phyloP scores from a whole-genome alignment of 1,140 invertebrate genomes.

The Leptinotarsa undecemlineata region DNA sequence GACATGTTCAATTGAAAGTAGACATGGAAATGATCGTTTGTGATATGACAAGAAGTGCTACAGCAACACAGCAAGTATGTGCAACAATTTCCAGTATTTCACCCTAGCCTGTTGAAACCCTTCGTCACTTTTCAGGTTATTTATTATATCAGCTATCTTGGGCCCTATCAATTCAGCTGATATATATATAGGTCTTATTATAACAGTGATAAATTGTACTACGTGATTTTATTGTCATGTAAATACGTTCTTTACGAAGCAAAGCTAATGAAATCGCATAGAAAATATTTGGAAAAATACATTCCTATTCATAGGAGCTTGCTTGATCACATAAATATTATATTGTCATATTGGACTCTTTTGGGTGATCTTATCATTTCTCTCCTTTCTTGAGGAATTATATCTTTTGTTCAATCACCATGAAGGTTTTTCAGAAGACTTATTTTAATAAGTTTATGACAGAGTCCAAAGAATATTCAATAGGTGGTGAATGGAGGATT shows the following conservation, averaged over 20 bases:
- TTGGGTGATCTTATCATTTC: too few species aligned
- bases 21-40: not conserved
- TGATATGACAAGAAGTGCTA: conserved; percentile 10
- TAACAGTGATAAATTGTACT: conserved; percentile 4
- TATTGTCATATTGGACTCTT: not conserved
- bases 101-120: not conserved
- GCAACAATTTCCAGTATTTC: not conserved
- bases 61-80: conserved; percentile 12
- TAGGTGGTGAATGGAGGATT: too few species aligned
- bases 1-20: not conserved
- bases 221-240: conserved; percentile 16
- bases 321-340: not conserved
- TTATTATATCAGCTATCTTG: conserved; percentile 23
- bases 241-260: not conserved
- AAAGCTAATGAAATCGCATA: not conserved
- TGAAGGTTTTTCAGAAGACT: too few species aligned
- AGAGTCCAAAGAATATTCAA: too few species aligned
- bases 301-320: not conserved
- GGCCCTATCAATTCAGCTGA: conserved; percentile 29
- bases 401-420: too few species aligned
- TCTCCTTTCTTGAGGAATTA: too few species aligned
- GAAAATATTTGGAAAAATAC: conserved; percentile 7
- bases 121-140: not conserved
- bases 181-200: conserved; percentile 9
- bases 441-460: too few species aligned